phyloP scores from a whole-genome alignment of 2,888 invertebrate genomes.

The Caenorhabditis wallacei region DNA sequence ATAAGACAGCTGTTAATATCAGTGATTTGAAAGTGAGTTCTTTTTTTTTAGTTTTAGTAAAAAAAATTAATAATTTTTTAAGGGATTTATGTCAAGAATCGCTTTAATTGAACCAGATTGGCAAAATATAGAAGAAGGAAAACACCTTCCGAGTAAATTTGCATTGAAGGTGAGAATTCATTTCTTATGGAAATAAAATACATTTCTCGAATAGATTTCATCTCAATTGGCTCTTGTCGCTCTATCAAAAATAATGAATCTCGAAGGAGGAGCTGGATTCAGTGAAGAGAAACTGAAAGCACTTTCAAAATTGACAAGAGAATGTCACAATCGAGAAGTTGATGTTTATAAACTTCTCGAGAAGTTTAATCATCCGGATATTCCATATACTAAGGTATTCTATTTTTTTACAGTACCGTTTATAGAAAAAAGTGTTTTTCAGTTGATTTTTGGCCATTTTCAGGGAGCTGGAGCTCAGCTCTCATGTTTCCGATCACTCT shows the following conservation, averaged over 20 bases:
- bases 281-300: conserved; percentile 29
- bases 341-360: conserved; percentile 23
- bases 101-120: conserved; percentile 36
- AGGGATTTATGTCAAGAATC: conserved; percentile 40
- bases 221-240: conserved; percentile 29
- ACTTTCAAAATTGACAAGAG: conserved; percentile 13
- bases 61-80: neutral
- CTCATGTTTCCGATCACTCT: too few relatives aligned
- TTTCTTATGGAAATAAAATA: neutral
- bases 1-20: conserved; percentile 55
- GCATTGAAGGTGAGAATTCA: conserved; percentile 23
- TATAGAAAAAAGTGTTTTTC: too few relatives aligned
- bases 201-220: conserved; percentile 4
- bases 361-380: conserved; percentile 42
- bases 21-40: conserved; percentile 60
- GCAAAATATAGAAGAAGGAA: conserved; percentile 8
- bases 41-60: neutral
- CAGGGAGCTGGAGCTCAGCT: too few relatives aligned
- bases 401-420: too few relatives aligned
- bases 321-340: conserved; percentile 42
- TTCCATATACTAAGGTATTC: conserved; percentile 44
- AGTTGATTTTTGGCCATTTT: too few relatives aligned
- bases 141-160: conserved; percentile 12
- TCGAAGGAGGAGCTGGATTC: conserved; percentile 29
- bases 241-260: conserved; percentile 33